Percentiles rank a stretch among this genome's conserved stretches.
Conservation (phyloP, 1,140 invertebrate species). For the Gryon sp. region DNA sequence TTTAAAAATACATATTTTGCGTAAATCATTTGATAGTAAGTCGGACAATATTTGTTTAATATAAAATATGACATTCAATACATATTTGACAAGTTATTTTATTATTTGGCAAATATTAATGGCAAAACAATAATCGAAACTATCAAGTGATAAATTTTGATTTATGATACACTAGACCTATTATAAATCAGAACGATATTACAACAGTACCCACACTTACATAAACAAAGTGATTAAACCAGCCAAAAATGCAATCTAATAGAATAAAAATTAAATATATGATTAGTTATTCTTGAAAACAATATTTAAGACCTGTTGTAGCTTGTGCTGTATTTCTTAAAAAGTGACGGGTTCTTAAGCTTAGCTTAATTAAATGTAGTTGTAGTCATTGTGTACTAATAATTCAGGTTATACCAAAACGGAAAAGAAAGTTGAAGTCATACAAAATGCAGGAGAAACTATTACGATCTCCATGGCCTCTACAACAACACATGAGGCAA, state of each 20-base stretch:
- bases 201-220: conserved; percentile 4
- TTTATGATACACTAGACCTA: neutral
- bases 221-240: conserved; percentile 43
- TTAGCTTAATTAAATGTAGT: conserved; percentile 69
- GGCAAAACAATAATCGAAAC: no score
- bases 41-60: neutral
- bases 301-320: conserved; percentile 8
- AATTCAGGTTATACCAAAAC: conserved; percentile 79
- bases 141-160: conserved; percentile 1
- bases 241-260: conserved; percentile 35
- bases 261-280: conserved; percentile 27
- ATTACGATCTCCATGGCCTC: conserved; percentile 83
- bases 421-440: conserved; percentile 81
- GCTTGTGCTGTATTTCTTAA: conserved; percentile 30
- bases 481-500: conserved; percentile 81
- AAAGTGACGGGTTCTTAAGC: conserved; percentile 39
- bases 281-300: conserved; percentile 32
- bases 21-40: conserved; percentile 11
- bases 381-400: conserved; percentile 74
- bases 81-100: no score
- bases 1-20: conserved; percentile 7
- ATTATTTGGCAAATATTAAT: no score
- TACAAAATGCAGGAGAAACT: conserved; percentile 81
- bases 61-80: no score
- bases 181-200: conserved; percentile 18